phyloP scores from a whole-genome alignment of 2,888 invertebrate genomes.

The Phengaris alcon region DNA sequence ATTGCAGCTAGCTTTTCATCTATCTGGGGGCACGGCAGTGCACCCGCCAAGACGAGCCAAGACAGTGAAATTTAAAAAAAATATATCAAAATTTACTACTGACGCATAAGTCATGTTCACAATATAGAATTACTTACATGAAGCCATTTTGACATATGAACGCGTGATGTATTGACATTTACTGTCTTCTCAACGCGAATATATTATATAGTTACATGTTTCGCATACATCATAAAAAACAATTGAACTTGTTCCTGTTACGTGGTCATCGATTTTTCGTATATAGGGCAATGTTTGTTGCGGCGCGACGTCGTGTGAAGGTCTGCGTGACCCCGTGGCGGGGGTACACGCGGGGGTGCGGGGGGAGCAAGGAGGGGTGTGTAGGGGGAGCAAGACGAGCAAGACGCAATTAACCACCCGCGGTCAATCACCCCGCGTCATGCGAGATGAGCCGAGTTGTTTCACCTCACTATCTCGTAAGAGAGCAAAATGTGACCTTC shows the following conservation, averaged over 20 bases:
- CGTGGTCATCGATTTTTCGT: constrained; percentile 63
- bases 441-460: constrained; percentile 32
- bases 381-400: constrained; percentile 25
- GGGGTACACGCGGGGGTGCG: constrained; percentile 34
- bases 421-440: constrained; percentile 63
- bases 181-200: too few relatives aligned
- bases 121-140: too few relatives aligned
- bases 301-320: constrained; percentile 57
- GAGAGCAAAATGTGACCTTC: constrained; percentile 20
- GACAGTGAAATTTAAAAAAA: too few relatives aligned
- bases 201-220: not conserved
- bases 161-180: not conserved
- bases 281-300: constrained; percentile 62
- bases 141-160: too few relatives aligned
- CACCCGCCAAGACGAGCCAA: too few relatives aligned
- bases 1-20: too few relatives aligned
- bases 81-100: too few relatives aligned
- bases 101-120: too few relatives aligned
- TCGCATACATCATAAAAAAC: constrained; percentile 31
- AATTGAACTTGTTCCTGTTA: constrained; percentile 64
- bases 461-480: constrained; percentile 24
- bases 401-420: constrained; percentile 65
- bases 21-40: too few relatives aligned
- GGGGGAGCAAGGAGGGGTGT: constrained; percentile 39
- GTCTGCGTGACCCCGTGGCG: constrained; percentile 58